phyloP scores from a whole-genome alignment of 2,797 vertebrate species.

The Bradypodion ventrale region DNA sequence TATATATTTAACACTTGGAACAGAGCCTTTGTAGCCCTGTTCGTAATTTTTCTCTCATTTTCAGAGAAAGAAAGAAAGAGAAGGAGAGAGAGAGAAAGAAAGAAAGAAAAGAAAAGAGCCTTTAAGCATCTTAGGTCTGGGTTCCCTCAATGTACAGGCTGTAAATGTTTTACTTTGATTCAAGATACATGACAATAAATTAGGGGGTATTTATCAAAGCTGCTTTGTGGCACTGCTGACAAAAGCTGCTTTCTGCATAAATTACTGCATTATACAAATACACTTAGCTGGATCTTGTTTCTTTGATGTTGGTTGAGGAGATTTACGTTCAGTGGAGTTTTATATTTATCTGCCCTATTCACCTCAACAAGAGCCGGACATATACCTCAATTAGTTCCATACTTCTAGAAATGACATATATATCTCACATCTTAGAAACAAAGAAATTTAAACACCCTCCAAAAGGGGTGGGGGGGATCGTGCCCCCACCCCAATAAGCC shows the following conservation, averaged over 20 bases:
- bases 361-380: constrained; percentile 81
- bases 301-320: constrained; percentile 85
- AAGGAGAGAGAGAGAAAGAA: background rate
- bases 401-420: constrained; percentile 78
- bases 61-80: constrained; percentile 5
- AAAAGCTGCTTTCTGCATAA: constrained; percentile 91
- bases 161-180: constrained; percentile 96
- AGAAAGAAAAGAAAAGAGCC: background rate
- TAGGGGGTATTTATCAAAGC: constrained; percentile 92
- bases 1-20: constrained; percentile 86
- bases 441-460: constrained; percentile 68
- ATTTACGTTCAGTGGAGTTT: constrained; percentile 85
- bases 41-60: constrained; percentile 73
- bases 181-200: constrained; percentile 95
- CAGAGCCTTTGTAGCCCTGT: constrained; percentile 85
- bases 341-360: constrained; percentile 83
- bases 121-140: constrained; percentile 80
- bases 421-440: constrained; percentile 75
- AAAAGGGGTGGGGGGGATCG: constrained; percentile 35
- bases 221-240: constrained; percentile 85
- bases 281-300: constrained; percentile 80
- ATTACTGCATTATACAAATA: constrained; percentile 88
- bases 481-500: constrained; percentile 52
- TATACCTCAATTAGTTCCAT: constrained; percentile 84
- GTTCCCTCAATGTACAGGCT: constrained; percentile 87